Base-by-base conservation (phyloP, 37 sponge, comb jelly and placozoan genomes). In the Spongilla lacustris region DNA sequence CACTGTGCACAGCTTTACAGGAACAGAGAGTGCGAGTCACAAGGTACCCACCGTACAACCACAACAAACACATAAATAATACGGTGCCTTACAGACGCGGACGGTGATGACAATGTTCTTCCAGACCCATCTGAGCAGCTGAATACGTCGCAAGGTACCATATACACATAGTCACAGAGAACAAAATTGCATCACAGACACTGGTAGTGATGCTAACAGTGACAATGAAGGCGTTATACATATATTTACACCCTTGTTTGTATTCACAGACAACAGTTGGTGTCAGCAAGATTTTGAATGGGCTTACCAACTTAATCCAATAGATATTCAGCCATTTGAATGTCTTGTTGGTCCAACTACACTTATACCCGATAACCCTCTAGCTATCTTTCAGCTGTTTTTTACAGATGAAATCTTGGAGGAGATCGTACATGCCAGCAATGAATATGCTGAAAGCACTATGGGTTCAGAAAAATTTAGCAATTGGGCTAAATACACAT, bases 281-380 rank as follows among this genome's bases (percentile, higher is more conserved):
- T 32, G 23, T 23, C 29, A 29, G 31, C 32, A 32, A 24, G 31
- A 23, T 26, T 37, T 27, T 23, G 26, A 24, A 78, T 70, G 71
- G 71, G 29, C 71, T 6, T 30, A 27, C 27, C 29, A 70, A 3
- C 29, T 70, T 30, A 2, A 27, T 30, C 71, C 71, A 70, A 70
- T 70, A 8, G 71, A 30, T 29, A 70, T 70, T 41, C 46, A 79
- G 58, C 72, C 29, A 22, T 86, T 86, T 50, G 79, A 79, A 24
- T 14, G 23, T 27, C 69, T 68, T 68, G 49, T 41, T 79, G 86
- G 80, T 71, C 86, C 86, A 46, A 26, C n/a, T 21, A 70, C 36
- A n/a, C 21, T 25, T 34, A 77, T 85, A 3, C 32, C 86, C 0
- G 46, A 49, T 14, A 66, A 37, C 6, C 72, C 36, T 14, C 71